These are phyloP conservation scores for Leptoclinus maculatus DNA, from an alignment of 2,797 vertebrate species.

Conservation along the genomic window DNA sequence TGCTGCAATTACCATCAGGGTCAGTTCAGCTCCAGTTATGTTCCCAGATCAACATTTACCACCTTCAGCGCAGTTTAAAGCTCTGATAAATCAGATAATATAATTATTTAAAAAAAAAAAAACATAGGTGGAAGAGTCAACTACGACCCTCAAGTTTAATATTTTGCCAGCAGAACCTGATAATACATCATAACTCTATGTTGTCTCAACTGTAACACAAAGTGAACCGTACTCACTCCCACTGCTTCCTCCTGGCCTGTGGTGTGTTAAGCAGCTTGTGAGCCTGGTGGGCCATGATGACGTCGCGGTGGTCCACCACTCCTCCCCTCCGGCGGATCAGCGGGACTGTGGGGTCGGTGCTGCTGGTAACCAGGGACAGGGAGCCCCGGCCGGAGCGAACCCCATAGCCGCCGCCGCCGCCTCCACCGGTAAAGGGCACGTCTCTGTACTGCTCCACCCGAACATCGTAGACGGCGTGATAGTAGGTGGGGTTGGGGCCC, in stretches of 20 bases:
- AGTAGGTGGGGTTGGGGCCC: slow-evolving; percentile 80
- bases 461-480: slow-evolving; percentile 80
- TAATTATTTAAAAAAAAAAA: too few species aligned
- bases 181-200: neutral
- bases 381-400: slow-evolving; percentile 49
- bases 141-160: too few species aligned
- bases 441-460: slow-evolving; percentile 77
- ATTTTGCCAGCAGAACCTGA: too few species aligned
- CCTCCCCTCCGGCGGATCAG: slow-evolving; percentile 85
- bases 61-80: neutral
- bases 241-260: slow-evolving; percentile 88
- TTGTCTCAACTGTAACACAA: neutral
- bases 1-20: too few species aligned
- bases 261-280: slow-evolving; percentile 91
- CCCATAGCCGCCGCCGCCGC: slow-evolving; percentile 33
- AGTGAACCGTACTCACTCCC: slow-evolving; percentile 87
- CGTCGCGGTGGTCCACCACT: slow-evolving; percentile 89
- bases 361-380: slow-evolving; percentile 54
- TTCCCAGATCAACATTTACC: neutral
- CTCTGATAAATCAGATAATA: neutral
- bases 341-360: slow-evolving; percentile 64
- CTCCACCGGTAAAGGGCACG: slow-evolving; percentile 64
- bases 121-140: too few species aligned
- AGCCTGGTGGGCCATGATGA: slow-evolving; percentile 90
- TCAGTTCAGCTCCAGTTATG: neutral